phyloP scores from a whole-genome alignment of 2,797 vertebrate genomes.

The Liasis olivaceus region DNA sequence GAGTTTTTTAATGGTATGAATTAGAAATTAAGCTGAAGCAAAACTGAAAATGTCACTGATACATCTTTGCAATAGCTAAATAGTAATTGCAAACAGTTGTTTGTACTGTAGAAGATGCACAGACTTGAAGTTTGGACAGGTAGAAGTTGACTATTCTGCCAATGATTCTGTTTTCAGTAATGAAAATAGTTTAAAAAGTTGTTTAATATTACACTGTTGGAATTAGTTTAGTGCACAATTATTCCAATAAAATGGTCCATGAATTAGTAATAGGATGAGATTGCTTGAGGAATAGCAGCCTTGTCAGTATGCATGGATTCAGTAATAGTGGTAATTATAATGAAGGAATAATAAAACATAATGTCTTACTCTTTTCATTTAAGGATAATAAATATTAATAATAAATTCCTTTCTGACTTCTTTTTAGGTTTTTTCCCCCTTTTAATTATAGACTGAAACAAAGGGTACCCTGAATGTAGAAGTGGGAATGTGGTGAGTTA shows the following conservation, averaged over 20 bases:
- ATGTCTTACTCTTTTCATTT: conserved; percentile 70
- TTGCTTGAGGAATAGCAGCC: conserved; percentile 65
- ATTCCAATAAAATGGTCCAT: conserved; percentile 53
- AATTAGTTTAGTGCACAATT: conserved; percentile 60
- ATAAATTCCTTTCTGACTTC: conserved; percentile 43
- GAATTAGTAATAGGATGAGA: conserved; percentile 68
- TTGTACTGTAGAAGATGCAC: not conserved
- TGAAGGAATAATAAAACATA: conserved; percentile 74
- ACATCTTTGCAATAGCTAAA: not conserved
- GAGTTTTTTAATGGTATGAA: not conserved
- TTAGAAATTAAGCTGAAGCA: not conserved
- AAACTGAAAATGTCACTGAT: not conserved
- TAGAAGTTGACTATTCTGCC: not conserved
- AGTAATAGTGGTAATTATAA: conserved; percentile 77
- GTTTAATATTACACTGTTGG: conserved; percentile 45
- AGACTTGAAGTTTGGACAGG: not conserved
- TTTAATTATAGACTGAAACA: conserved; percentile 21
- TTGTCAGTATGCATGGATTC: conserved; percentile 71
- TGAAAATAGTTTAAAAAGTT: conserved; percentile 29
- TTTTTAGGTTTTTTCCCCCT: conserved; percentile 22
- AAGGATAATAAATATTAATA: conserved; percentile 69
- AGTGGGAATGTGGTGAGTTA: not conserved
- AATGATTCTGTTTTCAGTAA: not conserved
- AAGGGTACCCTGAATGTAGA: not conserved
- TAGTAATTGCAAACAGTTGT: not conserved